Percentiles rank a stretch among this genome's conserved stretches.
Evolutionary conservation across 2,797 vertebrate species (phyloP).

Genomic region (Acanthiza pusilla): DNA sequence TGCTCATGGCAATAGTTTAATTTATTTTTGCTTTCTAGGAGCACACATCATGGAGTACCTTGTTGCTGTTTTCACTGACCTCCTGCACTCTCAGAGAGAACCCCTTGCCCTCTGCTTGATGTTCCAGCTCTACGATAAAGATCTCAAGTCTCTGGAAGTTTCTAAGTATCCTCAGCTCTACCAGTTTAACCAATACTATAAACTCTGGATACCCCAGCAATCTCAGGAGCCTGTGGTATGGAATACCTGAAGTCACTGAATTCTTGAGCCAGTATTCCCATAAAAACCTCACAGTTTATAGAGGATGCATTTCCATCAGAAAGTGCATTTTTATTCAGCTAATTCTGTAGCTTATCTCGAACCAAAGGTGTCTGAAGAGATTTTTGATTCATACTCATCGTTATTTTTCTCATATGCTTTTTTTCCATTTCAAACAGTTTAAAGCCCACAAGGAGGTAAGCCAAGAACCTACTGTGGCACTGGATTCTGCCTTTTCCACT

Average conservation of each 20-base stretch:
- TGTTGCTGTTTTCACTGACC: conserved; percentile 80
- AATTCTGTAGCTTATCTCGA: not conserved
- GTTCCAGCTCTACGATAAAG: conserved; percentile 87
- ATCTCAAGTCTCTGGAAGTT: conserved; percentile 61
- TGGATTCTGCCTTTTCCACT: conserved; percentile 62
- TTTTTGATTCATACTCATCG: not conserved
- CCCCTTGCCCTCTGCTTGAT: conserved; percentile 88
- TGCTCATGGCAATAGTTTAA: not conserved
- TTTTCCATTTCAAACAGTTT: conserved; percentile 67
- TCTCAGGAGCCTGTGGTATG: conserved; percentile 79
- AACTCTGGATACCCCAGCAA: conserved; percentile 84
- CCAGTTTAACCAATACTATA: conserved; percentile 83
- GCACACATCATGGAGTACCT: conserved; percentile 79
- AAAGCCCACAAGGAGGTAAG: not conserved
- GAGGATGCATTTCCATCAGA: not conserved
- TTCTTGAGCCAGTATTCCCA: not conserved
- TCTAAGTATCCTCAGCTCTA: conserved; percentile 67
- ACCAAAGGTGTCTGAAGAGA: not conserved
- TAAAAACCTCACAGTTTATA: not conserved
- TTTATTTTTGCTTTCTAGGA: conserved; percentile 27
- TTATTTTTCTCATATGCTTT: not conserved
- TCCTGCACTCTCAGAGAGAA: conserved; percentile 92
- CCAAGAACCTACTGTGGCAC: not conserved
- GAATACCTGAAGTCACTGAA: not conserved
- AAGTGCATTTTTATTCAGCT: not conserved